These are phyloP conservation scores for Euphonia xanthogaster DNA, from an alignment of 2,797 vertebrate genomes.

Conservation along the genomic window DNA sequence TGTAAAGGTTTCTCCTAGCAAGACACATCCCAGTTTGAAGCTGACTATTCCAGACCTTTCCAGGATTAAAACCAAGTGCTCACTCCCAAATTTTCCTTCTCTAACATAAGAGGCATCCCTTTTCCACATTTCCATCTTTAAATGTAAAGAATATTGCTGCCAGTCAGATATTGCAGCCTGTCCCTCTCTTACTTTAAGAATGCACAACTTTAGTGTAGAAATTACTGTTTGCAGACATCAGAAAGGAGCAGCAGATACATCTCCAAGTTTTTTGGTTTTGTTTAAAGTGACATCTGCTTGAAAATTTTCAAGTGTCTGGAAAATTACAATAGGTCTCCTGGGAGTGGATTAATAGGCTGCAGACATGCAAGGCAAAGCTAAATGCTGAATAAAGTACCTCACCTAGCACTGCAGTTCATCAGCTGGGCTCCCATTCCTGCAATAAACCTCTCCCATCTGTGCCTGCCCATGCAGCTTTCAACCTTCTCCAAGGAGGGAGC, in stretches of 20 bases:
- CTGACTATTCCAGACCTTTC: not conserved
- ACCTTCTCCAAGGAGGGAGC: not conserved
- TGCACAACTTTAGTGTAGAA: not conserved
- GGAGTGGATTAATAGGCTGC: slow-evolving; percentile 20
- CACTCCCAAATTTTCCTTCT: not conserved
- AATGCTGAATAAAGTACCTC: slow-evolving; percentile 34
- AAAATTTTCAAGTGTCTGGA: slow-evolving; percentile 42
- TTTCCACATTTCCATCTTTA: not conserved
- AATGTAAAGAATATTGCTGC: not conserved
- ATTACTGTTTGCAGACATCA: not conserved
- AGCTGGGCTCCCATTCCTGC: slow-evolving; percentile 1
- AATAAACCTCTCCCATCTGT: slow-evolving; percentile 45
- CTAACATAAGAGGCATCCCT: not conserved
- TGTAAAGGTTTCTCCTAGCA: not conserved
- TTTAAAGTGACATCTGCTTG: slow-evolving; percentile 45
- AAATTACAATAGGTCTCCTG: slow-evolving; percentile 19
- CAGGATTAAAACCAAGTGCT: not conserved
- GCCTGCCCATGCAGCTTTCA: not conserved
- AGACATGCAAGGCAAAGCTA: slow-evolving; percentile 4
- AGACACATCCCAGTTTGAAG: not conserved
- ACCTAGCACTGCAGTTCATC: slow-evolving; percentile 7
- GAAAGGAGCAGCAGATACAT: not conserved
- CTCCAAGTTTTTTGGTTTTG: not conserved
- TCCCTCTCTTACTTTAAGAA: not conserved
- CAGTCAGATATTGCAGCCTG: not conserved